Percentiles rank a stretch among this genome's conserved stretches.
Conservation (phyloP, 1,140 invertebrate genomes). For the Zaprionus ornatus region DNA sequence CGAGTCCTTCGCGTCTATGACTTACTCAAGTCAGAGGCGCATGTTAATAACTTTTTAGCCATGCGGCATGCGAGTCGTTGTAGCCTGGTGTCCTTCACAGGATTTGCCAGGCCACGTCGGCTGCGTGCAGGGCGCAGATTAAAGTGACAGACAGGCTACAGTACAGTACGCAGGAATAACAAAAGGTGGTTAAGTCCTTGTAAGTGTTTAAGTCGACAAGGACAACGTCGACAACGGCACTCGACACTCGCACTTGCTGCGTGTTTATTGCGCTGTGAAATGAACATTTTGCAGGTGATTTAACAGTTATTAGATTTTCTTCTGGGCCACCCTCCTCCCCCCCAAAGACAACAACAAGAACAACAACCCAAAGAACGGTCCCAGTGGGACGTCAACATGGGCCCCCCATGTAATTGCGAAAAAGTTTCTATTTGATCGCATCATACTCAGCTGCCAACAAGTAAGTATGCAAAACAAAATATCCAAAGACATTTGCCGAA, state of each 20-base stretch:
- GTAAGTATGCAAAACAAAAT: conserved; percentile 59
- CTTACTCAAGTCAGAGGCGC: conserved; percentile 70
- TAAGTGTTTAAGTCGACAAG: conserved; percentile 80
- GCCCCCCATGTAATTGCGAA: conserved; percentile 32
- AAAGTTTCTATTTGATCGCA: conserved; percentile 80
- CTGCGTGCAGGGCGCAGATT: conserved; percentile 70
- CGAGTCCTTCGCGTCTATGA: conserved; percentile 53
- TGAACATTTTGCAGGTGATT: conserved; percentile 82
- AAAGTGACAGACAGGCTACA: conserved; percentile 77
- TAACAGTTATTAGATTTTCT: conserved; percentile 79
- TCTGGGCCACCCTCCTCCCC: neutral
- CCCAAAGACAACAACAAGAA: neutral
- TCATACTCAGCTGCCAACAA: conserved; percentile 55
- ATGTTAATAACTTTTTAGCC: conserved; percentile 74
- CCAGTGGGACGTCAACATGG: conserved; percentile 28
- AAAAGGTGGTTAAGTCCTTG: conserved; percentile 79
- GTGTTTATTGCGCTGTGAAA: conserved; percentile 79
- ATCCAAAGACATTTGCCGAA: conserved; percentile 59
- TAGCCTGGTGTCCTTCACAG: conserved; percentile 59
- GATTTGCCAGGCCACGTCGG: conserved; percentile 28
- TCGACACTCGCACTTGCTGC: conserved; percentile 9
- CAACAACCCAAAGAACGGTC: conserved; percentile 6
- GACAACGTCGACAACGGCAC: conserved; percentile 23
- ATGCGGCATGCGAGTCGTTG: conserved; percentile 47
- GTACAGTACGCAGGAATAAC: conserved; percentile 66